Evolutionary conservation across 2,888 invertebrate species (phyloP).

Genomic region (Euspilapteryx auroguttella): DNA sequence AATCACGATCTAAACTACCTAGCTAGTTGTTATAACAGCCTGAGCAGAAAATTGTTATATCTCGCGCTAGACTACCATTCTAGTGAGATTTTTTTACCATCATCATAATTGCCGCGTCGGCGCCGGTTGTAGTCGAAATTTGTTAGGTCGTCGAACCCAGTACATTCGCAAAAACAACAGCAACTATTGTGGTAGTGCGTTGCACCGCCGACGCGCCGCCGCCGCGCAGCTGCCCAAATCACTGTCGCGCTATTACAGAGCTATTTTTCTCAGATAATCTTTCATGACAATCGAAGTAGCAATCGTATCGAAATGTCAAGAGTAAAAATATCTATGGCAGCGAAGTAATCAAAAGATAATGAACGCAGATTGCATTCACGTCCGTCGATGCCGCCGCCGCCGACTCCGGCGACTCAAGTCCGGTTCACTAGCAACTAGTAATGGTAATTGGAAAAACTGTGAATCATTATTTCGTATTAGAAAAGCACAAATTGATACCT

Average conservation of each 20-base stretch:
- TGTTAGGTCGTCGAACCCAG: constrained; percentile 27
- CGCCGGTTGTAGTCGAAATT: constrained; percentile 29
- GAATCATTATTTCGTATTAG: too few relatives aligned
- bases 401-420: too few relatives aligned
- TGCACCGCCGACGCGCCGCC: constrained; percentile 12
- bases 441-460: too few relatives aligned
- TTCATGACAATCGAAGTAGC: not conserved
- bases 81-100: constrained; percentile 13
- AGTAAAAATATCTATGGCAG: too few relatives aligned
- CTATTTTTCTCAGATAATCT: not conserved
- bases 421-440: too few relatives aligned
- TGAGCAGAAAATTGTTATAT: not conserved
- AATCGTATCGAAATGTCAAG: too few relatives aligned
- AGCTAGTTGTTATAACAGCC: too few relatives aligned
- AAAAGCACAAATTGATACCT: too few relatives aligned
- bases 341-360: too few relatives aligned
- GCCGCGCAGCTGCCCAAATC: not conserved
- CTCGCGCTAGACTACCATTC: constrained; percentile 9
- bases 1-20: too few relatives aligned
- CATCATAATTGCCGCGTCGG: constrained; percentile 16
- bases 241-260: not conserved
- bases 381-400: too few relatives aligned
- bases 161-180: constrained; percentile 27
- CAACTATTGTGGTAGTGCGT: constrained; percentile 35
- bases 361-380: too few relatives aligned